A percentile compares a stretch with the other conserved stretches of the same genome.
Evolutionary conservation across 2,888 invertebrate species (phyloP).

Genomic region (Tetheella fluctuosa): DNA sequence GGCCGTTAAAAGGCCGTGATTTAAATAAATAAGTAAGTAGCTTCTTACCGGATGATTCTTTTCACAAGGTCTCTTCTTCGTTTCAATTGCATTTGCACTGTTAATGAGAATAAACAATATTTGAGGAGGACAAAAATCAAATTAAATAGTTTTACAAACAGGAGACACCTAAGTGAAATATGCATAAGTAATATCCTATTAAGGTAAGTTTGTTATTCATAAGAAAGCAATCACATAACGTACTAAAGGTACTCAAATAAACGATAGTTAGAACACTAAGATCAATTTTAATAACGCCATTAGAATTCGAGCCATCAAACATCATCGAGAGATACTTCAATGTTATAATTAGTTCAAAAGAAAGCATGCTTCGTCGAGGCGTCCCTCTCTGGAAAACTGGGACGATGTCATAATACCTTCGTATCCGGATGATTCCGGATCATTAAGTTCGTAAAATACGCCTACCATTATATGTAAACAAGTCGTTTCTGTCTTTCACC

Average conservation of each 20-base stretch:
- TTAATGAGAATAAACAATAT: background rate
- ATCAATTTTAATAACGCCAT: too few species aligned
- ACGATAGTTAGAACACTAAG: too few species aligned
- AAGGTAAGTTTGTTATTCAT: too few species aligned
- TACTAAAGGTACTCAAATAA: too few species aligned
- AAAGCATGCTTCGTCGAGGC: background rate
- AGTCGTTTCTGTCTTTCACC: conserved; percentile 20
- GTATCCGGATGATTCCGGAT: background rate
- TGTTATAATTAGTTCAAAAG: background rate
- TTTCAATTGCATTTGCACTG: background rate
- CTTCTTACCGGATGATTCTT: background rate
- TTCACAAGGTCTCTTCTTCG: background rate
- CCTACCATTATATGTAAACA: conserved; percentile 25
- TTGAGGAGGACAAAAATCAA: too few species aligned
- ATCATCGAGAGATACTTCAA: background rate
- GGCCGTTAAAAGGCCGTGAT: background rate
- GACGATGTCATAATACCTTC: background rate
- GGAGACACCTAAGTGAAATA: too few species aligned
- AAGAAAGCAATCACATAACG: too few species aligned
- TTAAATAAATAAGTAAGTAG: background rate
- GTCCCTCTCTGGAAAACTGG: background rate
- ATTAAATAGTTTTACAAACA: background rate
- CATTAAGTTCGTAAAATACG: conserved; percentile 24
- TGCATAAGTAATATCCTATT: too few species aligned
- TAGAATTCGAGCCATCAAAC: too few species aligned